Base-by-base conservation (phyloP, 2,797 vertebrate species). In the Crocidura indochinensis region DNA sequence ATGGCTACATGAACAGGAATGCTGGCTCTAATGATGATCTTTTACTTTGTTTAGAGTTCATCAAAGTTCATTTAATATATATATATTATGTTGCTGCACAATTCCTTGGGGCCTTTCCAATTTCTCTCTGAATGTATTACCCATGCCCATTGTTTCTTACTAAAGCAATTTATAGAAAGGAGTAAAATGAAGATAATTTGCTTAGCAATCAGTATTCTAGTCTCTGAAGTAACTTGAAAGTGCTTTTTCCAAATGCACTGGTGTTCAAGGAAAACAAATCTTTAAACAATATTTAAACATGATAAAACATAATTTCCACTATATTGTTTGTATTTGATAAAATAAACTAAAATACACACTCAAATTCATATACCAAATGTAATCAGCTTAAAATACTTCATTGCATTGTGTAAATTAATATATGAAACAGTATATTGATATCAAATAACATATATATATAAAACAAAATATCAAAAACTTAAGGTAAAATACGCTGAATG, bases 401-500 rank as follows among this genome's bases (percentile, higher is more conserved):
- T 85, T 72, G 6, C 2, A 11, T 72, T 89, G 12, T 84, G 27
- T 46, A 0, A 9, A 78, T 83, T 46, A 82, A 31, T 78, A 8
- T 47, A 67, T 82, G 87, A 71, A 46, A 75, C 2, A 80, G 69
- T 80, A 77, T 38, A 38, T 38, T 5, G 5, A 38, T 38, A 38
- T 38, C 38, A 5, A 38, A 38, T 38, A 38, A 38, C 38, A 38
- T 38, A 38, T 38, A 38, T 38, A 38, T 38, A 38, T 38, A 38
- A 38, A 38, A 38, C 5, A 38, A 38, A 38, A 38, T 38, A 38
- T 38, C 38, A 38, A 38, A 10, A 4, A 53, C 3, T 67, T 64
- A 88, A 76, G 11, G 74, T 85, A 31, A 31, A 84, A 84, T 74
- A 69, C 90, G 93, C 38, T 75, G 22, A 8, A 38, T 73, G 7